These are phyloP conservation scores for Geodia barretti DNA, from an alignment of 37 sponge, comb jelly and placozoan genomes.

Conservation along the genomic window DNA sequence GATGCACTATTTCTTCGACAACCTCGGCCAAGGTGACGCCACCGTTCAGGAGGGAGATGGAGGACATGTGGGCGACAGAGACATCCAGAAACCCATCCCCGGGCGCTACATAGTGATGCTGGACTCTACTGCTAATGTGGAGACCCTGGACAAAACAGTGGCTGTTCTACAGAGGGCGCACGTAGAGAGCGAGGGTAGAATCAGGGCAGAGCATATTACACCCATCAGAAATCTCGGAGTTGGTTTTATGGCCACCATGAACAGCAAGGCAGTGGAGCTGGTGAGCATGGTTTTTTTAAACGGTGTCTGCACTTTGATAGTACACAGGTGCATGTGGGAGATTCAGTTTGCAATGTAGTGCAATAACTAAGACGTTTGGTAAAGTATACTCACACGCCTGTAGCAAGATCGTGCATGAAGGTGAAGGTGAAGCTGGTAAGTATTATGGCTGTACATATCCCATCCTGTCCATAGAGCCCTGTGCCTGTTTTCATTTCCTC, in stretches of 20 bases:
- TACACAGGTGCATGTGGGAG: too few relatives aligned
- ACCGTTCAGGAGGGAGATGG: background rate
- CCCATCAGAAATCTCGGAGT: conserved; percentile 33
- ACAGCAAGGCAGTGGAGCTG: conserved; percentile 43
- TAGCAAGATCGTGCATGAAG: too few relatives aligned
- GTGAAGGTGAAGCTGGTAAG: too few relatives aligned
- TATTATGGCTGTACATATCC: too few relatives aligned
- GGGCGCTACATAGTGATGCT: conserved; percentile 73
- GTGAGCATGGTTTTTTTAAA: too few relatives aligned
- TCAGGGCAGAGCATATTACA: conserved; percentile 54
- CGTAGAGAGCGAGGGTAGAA: conserved; percentile 21
- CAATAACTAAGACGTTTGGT: too few relatives aligned
- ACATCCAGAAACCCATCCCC: conserved; percentile 30
- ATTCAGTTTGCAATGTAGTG: too few relatives aligned
- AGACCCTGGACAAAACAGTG: conserved; percentile 50
- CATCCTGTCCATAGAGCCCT: too few relatives aligned
- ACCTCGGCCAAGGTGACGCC: background rate
- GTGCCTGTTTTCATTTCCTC: too few relatives aligned
- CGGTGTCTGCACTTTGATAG: too few relatives aligned
- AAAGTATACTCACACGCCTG: too few relatives aligned
- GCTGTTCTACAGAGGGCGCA: conserved; percentile 45
- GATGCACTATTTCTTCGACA: background rate
- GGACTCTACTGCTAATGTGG: conserved; percentile 16
- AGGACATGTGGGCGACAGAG: background rate
- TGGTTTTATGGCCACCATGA: conserved; percentile 77